These are phyloP conservation scores for Itoplectis maculator DNA, from an alignment of 2,888 invertebrate genomes.

Conservation along the genomic window DNA sequence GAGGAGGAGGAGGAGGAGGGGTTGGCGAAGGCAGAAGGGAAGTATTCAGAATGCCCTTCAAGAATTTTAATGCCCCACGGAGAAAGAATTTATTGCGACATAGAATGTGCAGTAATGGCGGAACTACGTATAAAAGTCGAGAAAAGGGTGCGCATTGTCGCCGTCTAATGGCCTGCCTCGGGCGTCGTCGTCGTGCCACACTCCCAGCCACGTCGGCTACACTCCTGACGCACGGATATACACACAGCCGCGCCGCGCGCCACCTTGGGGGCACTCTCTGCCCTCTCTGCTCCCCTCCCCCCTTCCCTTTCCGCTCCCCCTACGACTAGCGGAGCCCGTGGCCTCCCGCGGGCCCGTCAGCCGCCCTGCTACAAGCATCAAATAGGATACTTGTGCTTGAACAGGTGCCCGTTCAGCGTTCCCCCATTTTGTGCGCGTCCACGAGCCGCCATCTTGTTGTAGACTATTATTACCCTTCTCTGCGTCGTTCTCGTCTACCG, in stretches of 20 bases:
- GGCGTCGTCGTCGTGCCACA: constrained; percentile 74
- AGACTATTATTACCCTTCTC: constrained; percentile 25
- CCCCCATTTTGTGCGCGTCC: constrained; percentile 53
- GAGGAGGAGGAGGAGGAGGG: neutral
- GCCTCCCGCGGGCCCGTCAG: constrained; percentile 20
- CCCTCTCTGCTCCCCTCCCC: constrained; percentile 25
- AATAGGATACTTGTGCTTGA: constrained; percentile 66
- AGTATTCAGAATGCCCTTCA: constrained; percentile 81
- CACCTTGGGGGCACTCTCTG: constrained; percentile 1
- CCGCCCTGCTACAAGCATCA: constrained; percentile 64
- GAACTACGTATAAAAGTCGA: constrained; percentile 82
- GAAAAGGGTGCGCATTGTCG: constrained; percentile 82
- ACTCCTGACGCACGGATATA: constrained; percentile 32
- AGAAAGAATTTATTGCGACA: constrained; percentile 82
- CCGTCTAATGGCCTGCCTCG: constrained; percentile 81
- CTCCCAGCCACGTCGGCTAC: constrained; percentile 62
- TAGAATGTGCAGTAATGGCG: constrained; percentile 82
- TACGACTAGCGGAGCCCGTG: too few species aligned
- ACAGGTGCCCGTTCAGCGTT: constrained; percentile 62
- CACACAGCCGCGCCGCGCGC: too few species aligned
- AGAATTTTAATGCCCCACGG: constrained; percentile 81
- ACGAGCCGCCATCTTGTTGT: constrained; percentile 51
- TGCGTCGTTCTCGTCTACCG: constrained; percentile 36
- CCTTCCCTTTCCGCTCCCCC: too few species aligned
- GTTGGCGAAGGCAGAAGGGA: constrained; percentile 45